These are phyloP conservation scores for Leucophenga maculata DNA, from an alignment of 2,888 invertebrate species.

Conservation along the genomic window DNA sequence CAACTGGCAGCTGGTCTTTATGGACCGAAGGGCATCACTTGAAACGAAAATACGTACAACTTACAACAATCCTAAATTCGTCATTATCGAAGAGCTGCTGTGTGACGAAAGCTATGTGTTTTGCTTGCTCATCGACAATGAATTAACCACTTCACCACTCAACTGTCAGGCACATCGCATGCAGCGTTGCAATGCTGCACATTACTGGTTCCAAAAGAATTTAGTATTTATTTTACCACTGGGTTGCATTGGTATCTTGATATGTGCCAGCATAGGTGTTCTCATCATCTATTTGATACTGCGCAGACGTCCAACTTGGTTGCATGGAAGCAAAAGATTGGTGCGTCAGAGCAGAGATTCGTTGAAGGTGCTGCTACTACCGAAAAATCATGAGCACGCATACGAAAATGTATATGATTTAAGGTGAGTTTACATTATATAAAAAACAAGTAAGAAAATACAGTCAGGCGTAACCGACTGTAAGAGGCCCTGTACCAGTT, in stretches of 20 bases:
- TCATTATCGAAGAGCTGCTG: background rate
- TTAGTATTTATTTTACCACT: constrained; percentile 43
- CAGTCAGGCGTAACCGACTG: too few relatives aligned
- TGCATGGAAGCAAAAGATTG: constrained; percentile 49
- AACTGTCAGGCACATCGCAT: constrained; percentile 55
- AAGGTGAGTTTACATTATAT: constrained; percentile 34
- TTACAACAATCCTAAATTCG: too few relatives aligned
- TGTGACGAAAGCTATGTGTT: background rate
- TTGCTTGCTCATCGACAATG: constrained; percentile 37
- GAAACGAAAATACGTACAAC: too few relatives aligned
- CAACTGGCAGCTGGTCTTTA: background rate
- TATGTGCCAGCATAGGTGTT: constrained; percentile 48
- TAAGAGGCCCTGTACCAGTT: too few relatives aligned
- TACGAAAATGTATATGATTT: constrained; percentile 12
- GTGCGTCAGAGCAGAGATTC: constrained; percentile 32
- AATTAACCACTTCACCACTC: constrained; percentile 46
- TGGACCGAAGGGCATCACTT: too few relatives aligned
- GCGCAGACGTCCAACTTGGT: constrained; percentile 49
- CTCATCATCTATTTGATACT: constrained; percentile 42
- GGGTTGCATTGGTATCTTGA: constrained; percentile 40
- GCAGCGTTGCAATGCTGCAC: too few relatives aligned
- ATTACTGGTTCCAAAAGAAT: constrained; percentile 50
- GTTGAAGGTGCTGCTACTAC: constrained; percentile 47
- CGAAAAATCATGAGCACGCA: constrained; percentile 24
- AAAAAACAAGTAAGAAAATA: too few relatives aligned